These are phyloP conservation scores for Pseudomyrmex flavicornis DNA, from an alignment of 1,140 invertebrate species.

Conservation along the genomic window DNA sequence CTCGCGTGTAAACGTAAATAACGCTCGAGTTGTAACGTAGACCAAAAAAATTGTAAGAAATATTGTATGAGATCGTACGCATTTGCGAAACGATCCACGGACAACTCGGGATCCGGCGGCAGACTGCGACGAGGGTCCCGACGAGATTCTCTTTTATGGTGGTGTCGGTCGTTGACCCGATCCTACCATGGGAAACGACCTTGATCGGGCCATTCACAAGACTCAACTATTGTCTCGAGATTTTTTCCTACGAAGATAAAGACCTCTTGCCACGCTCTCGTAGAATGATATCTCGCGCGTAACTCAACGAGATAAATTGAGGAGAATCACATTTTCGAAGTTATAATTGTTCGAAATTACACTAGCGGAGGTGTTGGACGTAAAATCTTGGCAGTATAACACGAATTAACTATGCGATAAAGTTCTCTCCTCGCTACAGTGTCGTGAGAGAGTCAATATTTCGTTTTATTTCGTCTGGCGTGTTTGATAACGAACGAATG, in stretches of 20 bases:
- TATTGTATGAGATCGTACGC: no score
- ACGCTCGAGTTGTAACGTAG: no score
- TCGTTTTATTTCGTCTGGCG: no score
- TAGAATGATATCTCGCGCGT: neutral
- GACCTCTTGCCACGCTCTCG: neutral
- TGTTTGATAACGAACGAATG: no score
- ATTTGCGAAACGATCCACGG: neutral
- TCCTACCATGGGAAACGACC: slow-evolving; percentile 54
- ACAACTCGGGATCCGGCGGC: slow-evolving; percentile 6
- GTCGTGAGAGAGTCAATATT: neutral
- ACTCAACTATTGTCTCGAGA: slow-evolving; percentile 16
- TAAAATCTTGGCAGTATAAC: no score
- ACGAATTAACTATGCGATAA: no score
- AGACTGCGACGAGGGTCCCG: slow-evolving; percentile 31
- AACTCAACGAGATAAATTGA: no score
- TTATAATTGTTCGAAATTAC: neutral
- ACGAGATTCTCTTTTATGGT: slow-evolving; percentile 55
- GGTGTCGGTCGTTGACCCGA: slow-evolving; percentile 19
- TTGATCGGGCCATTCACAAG: slow-evolving; percentile 31
- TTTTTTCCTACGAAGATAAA: slow-evolving; percentile 28
- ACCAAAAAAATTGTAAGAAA: no score
- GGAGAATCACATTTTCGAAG: no score
- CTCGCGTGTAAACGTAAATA: no score
- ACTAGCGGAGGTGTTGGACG: no score
- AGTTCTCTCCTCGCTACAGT: neutral